Conservation (phyloP, 1,140 invertebrate genomes). For the Saxidomus purpurata region DNA sequence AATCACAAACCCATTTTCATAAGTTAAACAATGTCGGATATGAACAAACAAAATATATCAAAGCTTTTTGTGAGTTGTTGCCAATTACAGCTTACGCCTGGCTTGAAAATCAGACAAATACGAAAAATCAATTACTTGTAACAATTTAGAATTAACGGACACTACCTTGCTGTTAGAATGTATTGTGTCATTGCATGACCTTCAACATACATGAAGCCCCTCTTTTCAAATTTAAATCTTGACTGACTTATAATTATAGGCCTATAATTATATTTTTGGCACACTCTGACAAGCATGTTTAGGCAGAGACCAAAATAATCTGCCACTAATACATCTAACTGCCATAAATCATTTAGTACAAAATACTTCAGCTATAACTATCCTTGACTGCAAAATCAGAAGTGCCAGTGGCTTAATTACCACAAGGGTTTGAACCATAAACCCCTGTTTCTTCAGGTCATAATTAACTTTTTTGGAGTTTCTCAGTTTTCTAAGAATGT, state of each 20-base stretch:
- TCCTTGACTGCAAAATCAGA: too few species aligned
- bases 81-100: too few species aligned
- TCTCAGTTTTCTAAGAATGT: too few species aligned
- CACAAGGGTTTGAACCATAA: too few species aligned
- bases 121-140: slow-evolving; percentile 34
- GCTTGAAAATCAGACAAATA: slow-evolving; percentile 34
- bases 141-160: neutral
- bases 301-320: neutral
- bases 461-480: too few species aligned
- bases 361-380: too few species aligned
- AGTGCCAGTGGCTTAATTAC: too few species aligned
- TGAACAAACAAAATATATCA: slow-evolving; percentile 7
- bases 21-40: slow-evolving; percentile 12
- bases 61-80: neutral
- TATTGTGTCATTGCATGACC: neutral
- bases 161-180: neutral
- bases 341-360: too few species aligned
- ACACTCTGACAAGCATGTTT: neutral
- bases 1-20: slow-evolving; percentile 35
- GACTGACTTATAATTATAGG: neutral
- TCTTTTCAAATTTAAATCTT: too few species aligned
- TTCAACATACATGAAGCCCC: neutral
- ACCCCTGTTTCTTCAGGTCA: too few species aligned
- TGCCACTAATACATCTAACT: neutral
- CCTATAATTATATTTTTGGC: slow-evolving; percentile 1